Evolutionary conservation across 2,113 vertebrate genomes (phyloP).

Genomic region (Dissostichus mawsoni): DNA sequence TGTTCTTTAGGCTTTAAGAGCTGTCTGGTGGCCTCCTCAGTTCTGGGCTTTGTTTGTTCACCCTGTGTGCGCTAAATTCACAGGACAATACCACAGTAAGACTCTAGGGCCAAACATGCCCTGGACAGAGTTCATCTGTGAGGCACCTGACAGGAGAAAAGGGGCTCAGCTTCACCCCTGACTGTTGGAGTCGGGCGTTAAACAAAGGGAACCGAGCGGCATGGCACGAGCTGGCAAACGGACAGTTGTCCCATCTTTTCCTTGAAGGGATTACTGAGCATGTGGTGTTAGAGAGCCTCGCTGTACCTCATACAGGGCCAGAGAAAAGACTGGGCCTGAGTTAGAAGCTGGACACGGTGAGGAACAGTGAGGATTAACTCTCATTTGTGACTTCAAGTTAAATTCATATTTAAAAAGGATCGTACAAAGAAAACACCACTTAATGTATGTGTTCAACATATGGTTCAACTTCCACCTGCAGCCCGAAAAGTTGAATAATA

Average conservation of each 20-base stretch:
- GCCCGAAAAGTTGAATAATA: constrained; percentile 3
- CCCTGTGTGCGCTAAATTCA: constrained; percentile 56
- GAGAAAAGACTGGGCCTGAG: constrained; percentile 50
- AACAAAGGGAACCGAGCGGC: constrained; percentile 70
- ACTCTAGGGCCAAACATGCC: constrained; percentile 70
- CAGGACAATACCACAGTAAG: constrained; percentile 73
- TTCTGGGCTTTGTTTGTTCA: constrained; percentile 71
- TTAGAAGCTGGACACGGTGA: constrained; percentile 44
- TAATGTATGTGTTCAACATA: constrained; percentile 54
- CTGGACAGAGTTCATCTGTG: constrained; percentile 72
- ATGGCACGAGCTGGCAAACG: constrained; percentile 74
- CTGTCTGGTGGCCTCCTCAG: constrained; percentile 56
- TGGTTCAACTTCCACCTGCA: constrained; percentile 55
- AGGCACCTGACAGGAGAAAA: constrained; percentile 75
- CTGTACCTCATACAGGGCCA: constrained; percentile 68
- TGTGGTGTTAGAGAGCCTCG: constrained; percentile 66
- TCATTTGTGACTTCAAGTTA: constrained; percentile 41
- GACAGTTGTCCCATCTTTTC: constrained; percentile 73
- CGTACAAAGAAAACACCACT: constrained; percentile 45
- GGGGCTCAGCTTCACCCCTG: constrained; percentile 68
- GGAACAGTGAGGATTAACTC: constrained; percentile 66
- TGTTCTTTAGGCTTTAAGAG: constrained; percentile 50
- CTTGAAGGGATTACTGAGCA: constrained; percentile 73
- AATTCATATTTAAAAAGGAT: constrained; percentile 50
- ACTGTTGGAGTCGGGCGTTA: constrained; percentile 62